These are phyloP conservation scores for Ganaspis brasiliensis DNA, from an alignment of 2,888 invertebrate species.

Conservation along the genomic window DNA sequence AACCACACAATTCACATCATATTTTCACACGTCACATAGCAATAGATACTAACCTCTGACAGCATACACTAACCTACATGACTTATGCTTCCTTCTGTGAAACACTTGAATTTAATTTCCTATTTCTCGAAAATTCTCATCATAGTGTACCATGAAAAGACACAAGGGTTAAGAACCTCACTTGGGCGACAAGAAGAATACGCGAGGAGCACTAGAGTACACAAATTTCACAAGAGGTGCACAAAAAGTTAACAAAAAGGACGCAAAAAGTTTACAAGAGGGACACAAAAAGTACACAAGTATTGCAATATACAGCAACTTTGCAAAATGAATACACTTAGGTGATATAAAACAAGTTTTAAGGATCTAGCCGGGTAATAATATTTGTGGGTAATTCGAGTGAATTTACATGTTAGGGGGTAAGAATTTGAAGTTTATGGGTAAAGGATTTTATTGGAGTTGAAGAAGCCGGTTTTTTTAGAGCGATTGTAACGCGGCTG, in stretches of 20 bases:
- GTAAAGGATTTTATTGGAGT: not conserved
- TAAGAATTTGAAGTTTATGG: not conserved
- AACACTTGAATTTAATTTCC: slow-evolving; percentile 27
- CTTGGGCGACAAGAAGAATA: too few relatives aligned
- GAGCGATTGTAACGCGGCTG: slow-evolving; percentile 2
- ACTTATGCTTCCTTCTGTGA: not conserved
- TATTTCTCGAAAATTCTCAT: not conserved
- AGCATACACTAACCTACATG: slow-evolving; percentile 18
- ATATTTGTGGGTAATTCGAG: not conserved
- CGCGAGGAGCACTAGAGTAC: too few relatives aligned
- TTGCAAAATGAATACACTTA: too few relatives aligned
- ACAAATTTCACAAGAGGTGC: too few relatives aligned
- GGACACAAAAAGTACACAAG: too few relatives aligned
- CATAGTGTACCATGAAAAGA: not conserved
- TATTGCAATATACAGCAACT: too few relatives aligned
- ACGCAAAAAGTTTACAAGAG: too few relatives aligned
- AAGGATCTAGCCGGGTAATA: not conserved
- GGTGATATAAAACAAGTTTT: not conserved
- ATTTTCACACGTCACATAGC: slow-evolving; percentile 25
- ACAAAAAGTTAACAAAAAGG: too few relatives aligned
- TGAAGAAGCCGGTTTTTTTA: slow-evolving; percentile 29
- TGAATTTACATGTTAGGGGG: not conserved
- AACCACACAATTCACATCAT: not conserved
- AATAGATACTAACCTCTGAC: slow-evolving; percentile 24
- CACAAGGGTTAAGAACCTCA: not conserved